phyloP scores from a whole-genome alignment of 2,797 vertebrate genomes.

The Halcyon leucocephala region DNA sequence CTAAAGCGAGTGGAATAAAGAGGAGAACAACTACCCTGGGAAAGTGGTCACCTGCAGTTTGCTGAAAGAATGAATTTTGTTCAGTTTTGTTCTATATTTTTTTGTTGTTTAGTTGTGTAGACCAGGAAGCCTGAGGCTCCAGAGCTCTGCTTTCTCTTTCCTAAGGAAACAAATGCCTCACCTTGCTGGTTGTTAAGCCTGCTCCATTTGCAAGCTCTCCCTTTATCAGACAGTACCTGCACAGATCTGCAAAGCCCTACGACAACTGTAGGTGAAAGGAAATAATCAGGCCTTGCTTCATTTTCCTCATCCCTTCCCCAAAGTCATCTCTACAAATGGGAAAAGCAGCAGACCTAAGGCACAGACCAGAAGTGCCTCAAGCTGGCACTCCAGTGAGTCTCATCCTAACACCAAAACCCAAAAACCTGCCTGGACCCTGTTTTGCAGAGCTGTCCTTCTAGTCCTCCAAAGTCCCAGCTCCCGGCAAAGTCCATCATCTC shows the following conservation, averaged over 20 bases:
- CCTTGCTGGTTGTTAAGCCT: not conserved
- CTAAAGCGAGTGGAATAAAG: slow-evolving; percentile 41
- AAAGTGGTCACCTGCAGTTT: slow-evolving; percentile 23
- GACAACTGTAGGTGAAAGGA: not conserved
- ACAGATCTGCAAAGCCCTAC: not conserved
- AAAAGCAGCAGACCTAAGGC: not conserved
- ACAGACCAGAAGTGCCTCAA: rapidly evolving
- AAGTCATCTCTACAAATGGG: rapidly evolving
- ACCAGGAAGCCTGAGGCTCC: not conserved
- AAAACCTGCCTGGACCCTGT: rapidly evolving
- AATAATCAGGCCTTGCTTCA: not conserved
- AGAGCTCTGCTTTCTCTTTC: not conserved
- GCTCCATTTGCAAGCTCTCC: rapidly evolving
- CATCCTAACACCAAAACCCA: not conserved
- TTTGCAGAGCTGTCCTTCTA: not conserved
- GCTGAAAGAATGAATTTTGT: not conserved
- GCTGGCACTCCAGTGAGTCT: rapidly evolving
- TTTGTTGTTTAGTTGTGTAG: not conserved
- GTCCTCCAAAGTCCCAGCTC: not conserved
- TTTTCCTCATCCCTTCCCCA: not conserved
- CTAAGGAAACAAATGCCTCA: not conserved
- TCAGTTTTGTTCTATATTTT: not conserved
- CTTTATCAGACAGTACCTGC: not conserved
- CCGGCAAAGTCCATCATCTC: not conserved
- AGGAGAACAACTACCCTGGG: not conserved